These are phyloP conservation scores for Petrophora chlorosata DNA, from an alignment of 2,888 invertebrate genomes.

Conservation along the genomic window DNA sequence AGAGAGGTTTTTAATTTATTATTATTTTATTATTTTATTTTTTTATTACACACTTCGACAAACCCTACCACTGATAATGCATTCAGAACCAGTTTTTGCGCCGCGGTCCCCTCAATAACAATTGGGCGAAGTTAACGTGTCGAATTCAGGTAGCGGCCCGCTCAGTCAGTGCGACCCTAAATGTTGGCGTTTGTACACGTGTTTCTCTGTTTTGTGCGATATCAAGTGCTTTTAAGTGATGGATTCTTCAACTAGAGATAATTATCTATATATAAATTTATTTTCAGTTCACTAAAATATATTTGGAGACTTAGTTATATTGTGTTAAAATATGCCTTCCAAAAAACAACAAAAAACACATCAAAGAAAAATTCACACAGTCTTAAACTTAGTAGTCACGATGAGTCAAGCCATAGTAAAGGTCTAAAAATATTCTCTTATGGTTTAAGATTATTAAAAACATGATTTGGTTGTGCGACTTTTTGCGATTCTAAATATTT, in stretches of 20 bases:
- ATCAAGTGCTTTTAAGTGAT: neutral
- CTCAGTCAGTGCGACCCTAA: neutral
- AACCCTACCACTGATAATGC: neutral
- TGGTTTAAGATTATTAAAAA: slow-evolving; percentile 1
- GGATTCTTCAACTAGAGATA: neutral
- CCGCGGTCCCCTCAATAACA: neutral
- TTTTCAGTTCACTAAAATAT: neutral
- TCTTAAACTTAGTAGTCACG: neutral
- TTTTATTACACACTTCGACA: neutral
- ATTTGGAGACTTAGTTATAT: neutral
- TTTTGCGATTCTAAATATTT: slow-evolving; percentile 9
- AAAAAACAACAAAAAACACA: slow-evolving; percentile 1
- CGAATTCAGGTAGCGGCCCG: neutral
- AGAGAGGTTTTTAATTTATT: no score
- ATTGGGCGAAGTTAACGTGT: neutral
- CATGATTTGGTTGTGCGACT: slow-evolving; percentile 1
- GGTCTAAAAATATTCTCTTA: slow-evolving; percentile 1
- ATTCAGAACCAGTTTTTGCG: neutral
- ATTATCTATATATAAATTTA: neutral
- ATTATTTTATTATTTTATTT: no score
- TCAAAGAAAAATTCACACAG: slow-evolving; percentile 1
- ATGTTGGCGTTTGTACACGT: neutral
- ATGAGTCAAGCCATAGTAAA: neutral
- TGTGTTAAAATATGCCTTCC: slow-evolving; percentile 4
- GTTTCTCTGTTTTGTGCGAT: neutral